These are phyloP conservation scores for Hypselothyrea guttata DNA, from an alignment of 2,888 invertebrate genomes.

Conservation along the genomic window DNA sequence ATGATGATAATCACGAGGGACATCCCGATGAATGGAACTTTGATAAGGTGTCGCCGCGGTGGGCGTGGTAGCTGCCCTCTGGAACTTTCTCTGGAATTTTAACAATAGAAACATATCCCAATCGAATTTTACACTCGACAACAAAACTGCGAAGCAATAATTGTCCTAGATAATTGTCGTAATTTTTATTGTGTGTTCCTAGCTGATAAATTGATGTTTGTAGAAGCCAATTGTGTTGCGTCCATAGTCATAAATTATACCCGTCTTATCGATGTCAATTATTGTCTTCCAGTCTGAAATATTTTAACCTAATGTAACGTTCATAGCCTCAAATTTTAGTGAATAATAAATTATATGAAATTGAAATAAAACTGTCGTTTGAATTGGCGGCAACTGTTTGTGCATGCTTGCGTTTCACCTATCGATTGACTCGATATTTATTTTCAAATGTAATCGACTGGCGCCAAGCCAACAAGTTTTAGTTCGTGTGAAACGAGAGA, in stretches of 20 bases:
- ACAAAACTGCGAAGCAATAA: conserved; percentile 42
- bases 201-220: conserved; percentile 40
- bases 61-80: conserved; percentile 81
- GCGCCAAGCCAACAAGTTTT: no score
- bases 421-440: no score
- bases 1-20: conserved; percentile 77
- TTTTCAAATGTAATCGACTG: no score
- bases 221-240: conserved; percentile 47
- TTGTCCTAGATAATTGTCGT: conserved; percentile 28
- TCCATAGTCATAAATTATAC: conserved; percentile 59
- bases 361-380: conserved; percentile 11
- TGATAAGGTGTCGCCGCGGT: conserved; percentile 79
- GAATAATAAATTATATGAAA: conserved; percentile 32
- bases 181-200: conserved; percentile 52
- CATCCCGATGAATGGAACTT: conserved; percentile 82
- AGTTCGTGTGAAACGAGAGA: no score
- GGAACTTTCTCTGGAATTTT: background rate
- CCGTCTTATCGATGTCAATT: conserved; percentile 40
- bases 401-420: no score
- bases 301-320: conserved; percentile 24
- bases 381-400: no score
- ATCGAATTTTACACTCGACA: conserved; percentile 56
- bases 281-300: conserved; percentile 58
- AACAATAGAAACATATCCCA: conserved; percentile 20
- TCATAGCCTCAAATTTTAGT: conserved; percentile 50